Conservation (phyloP, 92 coral and sea anemone genomes). For the Palythoa grandiflora region DNA sequence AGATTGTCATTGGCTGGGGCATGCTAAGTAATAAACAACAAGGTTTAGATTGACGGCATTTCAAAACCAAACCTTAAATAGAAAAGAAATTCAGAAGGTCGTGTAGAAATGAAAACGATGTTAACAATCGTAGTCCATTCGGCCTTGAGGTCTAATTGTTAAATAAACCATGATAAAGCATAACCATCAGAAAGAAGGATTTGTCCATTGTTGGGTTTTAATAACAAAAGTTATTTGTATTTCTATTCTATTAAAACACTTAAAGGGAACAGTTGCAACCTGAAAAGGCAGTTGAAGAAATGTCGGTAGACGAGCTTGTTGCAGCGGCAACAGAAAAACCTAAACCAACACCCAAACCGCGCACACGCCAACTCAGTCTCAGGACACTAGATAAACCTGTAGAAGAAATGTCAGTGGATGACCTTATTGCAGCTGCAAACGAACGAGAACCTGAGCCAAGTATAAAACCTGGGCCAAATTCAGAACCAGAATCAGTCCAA, state of each 20-base stretch:
- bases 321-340: slow-evolving; percentile 72
- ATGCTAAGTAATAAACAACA: too few species aligned
- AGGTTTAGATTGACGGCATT: too few species aligned
- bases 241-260: background rate
- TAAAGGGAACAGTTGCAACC: slow-evolving; percentile 44
- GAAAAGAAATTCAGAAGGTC: too few species aligned
- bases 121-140: too few species aligned
- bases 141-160: too few species aligned
- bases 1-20: too few species aligned
- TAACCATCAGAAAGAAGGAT: too few species aligned
- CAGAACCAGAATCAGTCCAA: slow-evolving; percentile 4
- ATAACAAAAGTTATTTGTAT: too few species aligned
- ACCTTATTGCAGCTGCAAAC: slow-evolving; percentile 77
- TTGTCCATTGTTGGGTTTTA: too few species aligned
- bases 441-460: slow-evolving; percentile 26
- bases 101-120: too few species aligned
- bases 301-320: slow-evolving; percentile 91
- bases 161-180: too few species aligned
- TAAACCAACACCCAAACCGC: slow-evolving; percentile 31
- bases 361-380: slow-evolving; percentile 25
- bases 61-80: too few species aligned
- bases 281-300: slow-evolving; percentile 84
- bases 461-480: background rate
- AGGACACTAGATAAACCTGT: slow-evolving; percentile 71
- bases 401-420: slow-evolving; percentile 94